Evolutionary conservation across 2,113 vertebrate genomes (phyloP), one percentile per base, ranked within the genome.

Genomic region (Rhodinocichla rosea): DNA sequence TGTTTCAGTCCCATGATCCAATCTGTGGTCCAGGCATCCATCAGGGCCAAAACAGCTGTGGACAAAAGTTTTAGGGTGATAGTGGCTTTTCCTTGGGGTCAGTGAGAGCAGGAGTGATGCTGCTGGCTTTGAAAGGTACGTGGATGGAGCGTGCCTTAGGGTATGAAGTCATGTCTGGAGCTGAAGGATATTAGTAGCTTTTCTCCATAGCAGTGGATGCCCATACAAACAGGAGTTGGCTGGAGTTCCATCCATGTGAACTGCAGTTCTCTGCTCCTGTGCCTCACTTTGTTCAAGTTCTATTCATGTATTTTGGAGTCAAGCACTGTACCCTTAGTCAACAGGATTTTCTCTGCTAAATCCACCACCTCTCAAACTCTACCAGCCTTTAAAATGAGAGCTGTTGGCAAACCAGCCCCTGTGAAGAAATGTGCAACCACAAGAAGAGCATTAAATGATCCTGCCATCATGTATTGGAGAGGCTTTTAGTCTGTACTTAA

Each of bases 161-260:
- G 11, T 96, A 88, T 98, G 97, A 97, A 95, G 97, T 97, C 96
- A 97, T 92, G 97, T 98, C 97, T 97, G 95, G 81, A 85, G 85
- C 65, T 74, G 67, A 92, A 97, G 96, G 94, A 91, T 67, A 28
- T 95, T 91, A 97, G 85, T 84, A 84, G 91, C 57, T 91, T 97
- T 96, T 96, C 95, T 96, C 97, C 96, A 12, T 18, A 88, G 64
- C 70, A 86, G 85, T 82, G 73, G 83, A 53, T 97, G 96, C 97
- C 97, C 87, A 64, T 89, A 91, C 91, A 96, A 92, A 94, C 83
- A 95, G 74, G 82, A 96, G 69, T n/a, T 95, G 21, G 93, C 77
- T 24, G 87, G 92, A 83, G 56, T 71, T 67, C 28, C 93, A 65
- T 53, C 53, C 88, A n/a, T 81, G 53, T 87, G 56, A 68, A 60